Conservation (phyloP, 1,140 invertebrate genomes). For the Cyclargus thomasi region DNA sequence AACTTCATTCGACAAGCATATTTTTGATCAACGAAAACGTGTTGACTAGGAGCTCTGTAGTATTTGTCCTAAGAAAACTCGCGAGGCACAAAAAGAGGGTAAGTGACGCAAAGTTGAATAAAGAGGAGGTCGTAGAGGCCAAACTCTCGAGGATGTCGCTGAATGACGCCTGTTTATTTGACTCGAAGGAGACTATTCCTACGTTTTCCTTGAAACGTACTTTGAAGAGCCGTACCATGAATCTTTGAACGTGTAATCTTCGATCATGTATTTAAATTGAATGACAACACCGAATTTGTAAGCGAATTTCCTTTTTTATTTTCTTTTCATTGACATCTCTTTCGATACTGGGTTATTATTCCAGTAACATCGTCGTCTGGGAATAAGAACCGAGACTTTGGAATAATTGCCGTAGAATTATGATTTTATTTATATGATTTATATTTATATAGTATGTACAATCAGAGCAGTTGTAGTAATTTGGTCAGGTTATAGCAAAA, state of each 20-base stretch:
- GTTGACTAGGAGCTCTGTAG: no score
- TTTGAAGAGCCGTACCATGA: slow-evolving; percentile 33
- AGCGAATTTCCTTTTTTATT: slow-evolving; percentile 7
- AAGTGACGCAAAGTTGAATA: slow-evolving; percentile 61
- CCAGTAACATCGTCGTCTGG: neutral
- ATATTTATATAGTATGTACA: no score
- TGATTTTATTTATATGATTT: no score
- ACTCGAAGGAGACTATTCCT: slow-evolving; percentile 39
- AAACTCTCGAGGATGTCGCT: slow-evolving; percentile 43
- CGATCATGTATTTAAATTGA: slow-evolving; percentile 19
- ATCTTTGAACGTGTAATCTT: slow-evolving; percentile 32
- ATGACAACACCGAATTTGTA: slow-evolving; percentile 7
- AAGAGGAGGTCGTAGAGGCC: slow-evolving; percentile 51
- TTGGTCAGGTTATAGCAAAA: no score
- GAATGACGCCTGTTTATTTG: slow-evolving; percentile 69
- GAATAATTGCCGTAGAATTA: no score
- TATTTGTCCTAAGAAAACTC: slow-evolving; percentile 44
- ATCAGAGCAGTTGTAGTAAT: no score
- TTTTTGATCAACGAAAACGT: no score
- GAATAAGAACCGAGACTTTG: no score
- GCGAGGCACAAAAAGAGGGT: slow-evolving; percentile 50
- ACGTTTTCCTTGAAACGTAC: slow-evolving; percentile 36
- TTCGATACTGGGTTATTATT: neutral
- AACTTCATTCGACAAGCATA: no score
- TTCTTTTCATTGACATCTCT: slow-evolving; percentile 8